Evolutionary conservation across 2,113 vertebrate species (phyloP), one percentile per base, ranked within the genome.

Genomic region (Pontoporia blainvillei): DNA sequence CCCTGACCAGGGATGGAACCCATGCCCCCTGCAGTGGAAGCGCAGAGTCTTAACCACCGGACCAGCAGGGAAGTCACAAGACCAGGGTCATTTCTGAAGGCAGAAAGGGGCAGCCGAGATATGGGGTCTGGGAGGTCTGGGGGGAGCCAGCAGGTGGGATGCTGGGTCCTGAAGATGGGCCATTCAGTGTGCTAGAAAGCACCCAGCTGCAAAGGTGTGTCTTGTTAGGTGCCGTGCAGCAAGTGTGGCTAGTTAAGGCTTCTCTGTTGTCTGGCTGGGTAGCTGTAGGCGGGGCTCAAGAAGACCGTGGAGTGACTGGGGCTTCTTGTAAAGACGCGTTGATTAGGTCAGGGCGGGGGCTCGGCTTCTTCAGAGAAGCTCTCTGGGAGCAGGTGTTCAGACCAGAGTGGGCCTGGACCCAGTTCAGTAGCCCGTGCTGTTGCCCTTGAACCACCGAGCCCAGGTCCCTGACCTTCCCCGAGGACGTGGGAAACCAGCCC

Each of bases 361-460:
- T 54, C 36, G 67, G 41, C 52, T 66, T 82, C 72, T 61, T 8
- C 27, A 21, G 54, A 62, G 61, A 66, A 31, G 10, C 17, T 49
- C n/a, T n/a, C 5, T 44, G 59, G 23, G n/a, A 4, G 49, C 27
- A 14, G 36, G 8, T 59, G 31, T 54, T 69, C 10, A 8, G 84
- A 41, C 69, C 79, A 69, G 67, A n/a, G 20, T 3, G 10, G 34
- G 14, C 36, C 75, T 6, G 39, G 71, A 8, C 23, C 31, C 39
- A 18, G 8, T 8, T 13, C 29, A 2, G 5, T 31, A 29, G 52
- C 36, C 10, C 2, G 0, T 3, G 11, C 29, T 23, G 5, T 8
- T 75, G 49, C 21, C 93, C 36, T n/a, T 17, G 86, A 69, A 20
- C 57, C 46, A 14, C 1, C 0, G 2, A 59, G 61, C 39, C 73